A percentile compares a stretch with the other conserved stretches of the same genome.
Evolutionary conservation across 1,140 invertebrate genomes (phyloP).

Genomic region (Orchestia grillus): DNA sequence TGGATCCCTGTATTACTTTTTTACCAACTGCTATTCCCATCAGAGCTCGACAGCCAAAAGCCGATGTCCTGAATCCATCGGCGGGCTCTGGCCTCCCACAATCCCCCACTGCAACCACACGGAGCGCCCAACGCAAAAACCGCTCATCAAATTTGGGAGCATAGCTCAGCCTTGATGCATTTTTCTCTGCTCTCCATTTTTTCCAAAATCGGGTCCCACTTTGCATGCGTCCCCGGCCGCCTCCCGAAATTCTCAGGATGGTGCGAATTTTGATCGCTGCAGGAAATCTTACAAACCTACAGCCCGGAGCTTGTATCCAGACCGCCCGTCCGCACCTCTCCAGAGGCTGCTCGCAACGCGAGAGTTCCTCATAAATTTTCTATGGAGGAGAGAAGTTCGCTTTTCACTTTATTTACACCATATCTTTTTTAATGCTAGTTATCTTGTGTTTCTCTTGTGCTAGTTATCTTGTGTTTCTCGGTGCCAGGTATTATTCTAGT

Average conservation of each 20-base stretch:
- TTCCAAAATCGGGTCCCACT: neutral
- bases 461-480: neutral
- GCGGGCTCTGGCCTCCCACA: too few species aligned
- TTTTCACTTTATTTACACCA: neutral
- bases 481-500: too few species aligned
- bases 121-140: too few species aligned
- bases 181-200: neutral
- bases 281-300: neutral
- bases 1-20: too few species aligned
- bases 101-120: too few species aligned
- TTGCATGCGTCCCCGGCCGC: neutral
- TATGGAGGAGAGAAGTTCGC: neutral
- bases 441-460: neutral
- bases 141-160: too few species aligned
- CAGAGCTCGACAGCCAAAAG: too few species aligned
- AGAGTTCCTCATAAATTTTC: neutral
- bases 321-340: neutral
- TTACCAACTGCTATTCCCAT: too few species aligned
- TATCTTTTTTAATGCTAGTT: neutral
- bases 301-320: neutral
- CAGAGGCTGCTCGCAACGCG: neutral
- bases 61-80: too few species aligned
- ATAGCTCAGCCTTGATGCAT: conserved; percentile 7
- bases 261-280: neutral
- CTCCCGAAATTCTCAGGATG: conserved; percentile 6